Evolutionary conservation across 1,140 invertebrate genomes (phyloP).

Genomic region (Diploscapter pachys): DNA sequence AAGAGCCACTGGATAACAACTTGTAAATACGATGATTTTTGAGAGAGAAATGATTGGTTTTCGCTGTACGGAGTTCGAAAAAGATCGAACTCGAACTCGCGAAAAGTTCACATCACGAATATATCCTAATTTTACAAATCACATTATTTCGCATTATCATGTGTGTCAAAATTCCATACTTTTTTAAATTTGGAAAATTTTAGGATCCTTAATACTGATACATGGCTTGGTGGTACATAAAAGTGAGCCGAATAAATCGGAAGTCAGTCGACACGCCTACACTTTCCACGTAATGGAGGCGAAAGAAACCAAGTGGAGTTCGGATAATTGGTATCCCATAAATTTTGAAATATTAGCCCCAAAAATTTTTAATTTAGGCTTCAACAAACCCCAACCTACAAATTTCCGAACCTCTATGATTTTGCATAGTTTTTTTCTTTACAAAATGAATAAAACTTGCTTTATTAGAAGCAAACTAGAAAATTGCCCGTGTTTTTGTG

Average conservation of each 20-base stretch:
- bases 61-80: too few species aligned
- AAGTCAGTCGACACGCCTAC: conserved; percentile 82
- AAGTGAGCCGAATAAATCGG: conserved; percentile 79
- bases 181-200: conserved; percentile 13
- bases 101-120: too few species aligned
- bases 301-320: conserved; percentile 71
- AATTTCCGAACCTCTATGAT: conserved; percentile 45
- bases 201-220: conserved; percentile 82
- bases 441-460: too few species aligned
- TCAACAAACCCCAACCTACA: conserved; percentile 46
- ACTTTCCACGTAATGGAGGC: conserved; percentile 90
- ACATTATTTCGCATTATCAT: not conserved
- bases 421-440: too few species aligned
- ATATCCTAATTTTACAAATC: too few species aligned
- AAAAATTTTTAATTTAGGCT: conserved; percentile 40
- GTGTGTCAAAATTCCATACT: not conserved
- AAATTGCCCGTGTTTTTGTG: too few species aligned
- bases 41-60: too few species aligned
- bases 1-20: too few species aligned
- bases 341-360: not conserved
- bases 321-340: conserved; percentile 74
- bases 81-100: too few species aligned
- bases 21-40: too few species aligned
- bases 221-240: conserved; percentile 89
- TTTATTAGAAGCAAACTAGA: too few species aligned